Conservation (phyloP, 2,113 vertebrate genomes). For the Ascaphus truei region DNA sequence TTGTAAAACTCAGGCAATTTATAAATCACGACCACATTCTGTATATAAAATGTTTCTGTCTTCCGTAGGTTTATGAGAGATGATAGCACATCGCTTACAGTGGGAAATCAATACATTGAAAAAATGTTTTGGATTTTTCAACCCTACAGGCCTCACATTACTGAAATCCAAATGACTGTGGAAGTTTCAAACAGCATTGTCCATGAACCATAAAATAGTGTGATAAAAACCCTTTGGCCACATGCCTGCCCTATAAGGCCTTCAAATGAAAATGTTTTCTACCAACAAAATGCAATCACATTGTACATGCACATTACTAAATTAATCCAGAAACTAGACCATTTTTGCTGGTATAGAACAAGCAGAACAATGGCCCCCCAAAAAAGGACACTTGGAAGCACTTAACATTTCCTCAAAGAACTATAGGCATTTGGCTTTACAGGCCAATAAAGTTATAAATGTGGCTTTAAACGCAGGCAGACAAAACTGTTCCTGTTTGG, state of each 20-base stretch:
- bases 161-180: not conserved
- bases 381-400: not conserved
- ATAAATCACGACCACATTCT: constrained; percentile 41
- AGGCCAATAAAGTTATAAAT: not conserved
- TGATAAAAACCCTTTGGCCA: too few species aligned
- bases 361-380: not conserved
- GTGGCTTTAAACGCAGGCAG: not conserved
- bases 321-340: not conserved
- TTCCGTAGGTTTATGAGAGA: not conserved
- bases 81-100: not conserved
- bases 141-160: constrained; percentile 4
- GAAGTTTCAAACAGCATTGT: too few species aligned
- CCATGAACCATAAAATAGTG: too few species aligned
- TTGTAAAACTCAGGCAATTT: not conserved
- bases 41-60: constrained; percentile 25
- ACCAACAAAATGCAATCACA: too few species aligned
- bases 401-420: not conserved
- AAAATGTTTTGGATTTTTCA: not conserved
- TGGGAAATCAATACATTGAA: constrained; percentile 26
- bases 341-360: not conserved
- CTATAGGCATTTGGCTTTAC: not conserved
- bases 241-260: too few species aligned
- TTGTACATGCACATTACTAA: too few species aligned
- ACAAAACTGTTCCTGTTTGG: not conserved
- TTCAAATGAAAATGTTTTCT: too few species aligned